Base-by-base conservation (phyloP, 2,888 invertebrate genomes). In the Cryptus armator region DNA sequence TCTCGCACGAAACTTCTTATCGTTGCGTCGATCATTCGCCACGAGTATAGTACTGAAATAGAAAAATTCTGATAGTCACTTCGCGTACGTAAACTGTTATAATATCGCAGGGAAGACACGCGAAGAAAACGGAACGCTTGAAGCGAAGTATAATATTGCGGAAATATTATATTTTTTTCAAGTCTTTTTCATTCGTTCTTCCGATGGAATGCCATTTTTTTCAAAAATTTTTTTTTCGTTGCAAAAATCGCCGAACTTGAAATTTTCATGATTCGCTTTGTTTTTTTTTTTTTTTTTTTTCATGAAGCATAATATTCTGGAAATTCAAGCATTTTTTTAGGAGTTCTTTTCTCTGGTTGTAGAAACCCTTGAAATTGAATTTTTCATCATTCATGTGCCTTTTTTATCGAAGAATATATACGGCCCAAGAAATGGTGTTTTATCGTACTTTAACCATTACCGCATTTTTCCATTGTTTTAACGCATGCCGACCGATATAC, bases 401-500 rank as follows among this genome's bases (percentile, higher is more conserved):
- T 79, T 67, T 75, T 78, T 37, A 19, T 48, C 43, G 56, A 46
- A 37, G 16, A 5, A 51, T 12, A 10, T 46, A 79, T 48, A 48
- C 62, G 71, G 64, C 29, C 56, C 62, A 53, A 37, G 48, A 24
- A 16, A 51, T 14, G 53, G 48, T 62, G n/a, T 87, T 83, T 81
- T 78, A 78, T 78, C 77, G 88, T 91, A 86, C 79, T 89, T 90
- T 87, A 88, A 90, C 84, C 84, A 86, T 87, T 83, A 89, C 84
- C 83, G 77, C 90, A 89, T 89, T 88, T 91, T 89, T 90, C 88
- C 85, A 90, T 91, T 91, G 86, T 91, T 90, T 91, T 84, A 89
- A 91, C 90, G 92, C 92, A 92, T 92, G 91, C 92, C 89, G 88
- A 91, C 90, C 90, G 87, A 89, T 89, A 92, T 91, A 90, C 90